Conservation (phyloP, 2,797 vertebrate species). For the Chloroceryle inda region DNA sequence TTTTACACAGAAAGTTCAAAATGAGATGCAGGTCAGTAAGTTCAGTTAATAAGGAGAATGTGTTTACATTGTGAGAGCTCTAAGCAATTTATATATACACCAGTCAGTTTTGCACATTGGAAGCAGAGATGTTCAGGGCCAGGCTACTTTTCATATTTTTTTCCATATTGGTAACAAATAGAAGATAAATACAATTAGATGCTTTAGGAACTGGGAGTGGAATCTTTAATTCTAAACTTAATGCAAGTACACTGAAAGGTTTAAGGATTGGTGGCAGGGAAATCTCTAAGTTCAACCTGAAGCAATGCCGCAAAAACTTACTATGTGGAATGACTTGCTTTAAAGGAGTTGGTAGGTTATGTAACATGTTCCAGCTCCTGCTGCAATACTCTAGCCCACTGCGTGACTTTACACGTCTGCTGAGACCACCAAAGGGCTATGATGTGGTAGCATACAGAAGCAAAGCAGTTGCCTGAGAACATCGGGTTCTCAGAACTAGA, state of each 20-base stretch:
- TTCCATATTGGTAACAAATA: not conserved
- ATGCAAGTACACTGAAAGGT: fast-evolving
- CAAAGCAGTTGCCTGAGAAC: not conserved
- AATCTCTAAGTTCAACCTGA: not conserved
- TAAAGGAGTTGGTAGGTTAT: not conserved
- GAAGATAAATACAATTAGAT: not conserved
- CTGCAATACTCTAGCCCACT: fast-evolving
- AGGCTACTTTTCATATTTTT: not conserved
- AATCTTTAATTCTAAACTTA: not conserved
- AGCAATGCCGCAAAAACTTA: not conserved
- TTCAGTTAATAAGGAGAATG: not conserved
- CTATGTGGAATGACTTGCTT: fast-evolving
- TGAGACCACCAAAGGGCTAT: fast-evolving
- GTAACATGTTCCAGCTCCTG: fast-evolving
- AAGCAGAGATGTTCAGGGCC: not conserved
- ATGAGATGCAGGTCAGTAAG: not conserved
- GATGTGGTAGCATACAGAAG: not conserved
- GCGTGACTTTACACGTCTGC: not conserved
- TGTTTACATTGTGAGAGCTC: not conserved
- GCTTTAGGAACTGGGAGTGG: not conserved
- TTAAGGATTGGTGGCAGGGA: not conserved
- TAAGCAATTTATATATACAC: not conserved
- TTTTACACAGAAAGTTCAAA: not conserved
- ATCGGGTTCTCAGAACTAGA: not conserved
- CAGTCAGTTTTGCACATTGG: fast-evolving